These are phyloP conservation scores for Spea hammondii DNA, from an alignment of 2,797 vertebrate species.

Conservation along the genomic window DNA sequence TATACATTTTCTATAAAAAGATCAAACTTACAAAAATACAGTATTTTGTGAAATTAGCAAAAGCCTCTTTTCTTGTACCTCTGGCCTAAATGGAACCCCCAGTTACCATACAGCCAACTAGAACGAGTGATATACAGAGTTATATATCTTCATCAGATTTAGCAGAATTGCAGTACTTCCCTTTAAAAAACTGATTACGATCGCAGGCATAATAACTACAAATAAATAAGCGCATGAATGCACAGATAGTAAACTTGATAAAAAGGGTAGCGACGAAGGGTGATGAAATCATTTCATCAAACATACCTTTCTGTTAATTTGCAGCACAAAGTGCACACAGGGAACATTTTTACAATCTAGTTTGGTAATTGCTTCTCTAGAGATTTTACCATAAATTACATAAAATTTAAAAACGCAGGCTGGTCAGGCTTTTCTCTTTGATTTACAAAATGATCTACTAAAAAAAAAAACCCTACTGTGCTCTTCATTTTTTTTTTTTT, in stretches of 20 bases:
- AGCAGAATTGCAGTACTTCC: too few relatives aligned
- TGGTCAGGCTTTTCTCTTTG: neutral
- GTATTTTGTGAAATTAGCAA: too few relatives aligned
- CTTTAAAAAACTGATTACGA: too few relatives aligned
- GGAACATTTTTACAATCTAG: constrained; percentile 49
- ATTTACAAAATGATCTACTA: neutral
- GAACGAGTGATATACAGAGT: neutral
- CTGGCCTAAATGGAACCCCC: too few relatives aligned
- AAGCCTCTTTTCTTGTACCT: too few relatives aligned
- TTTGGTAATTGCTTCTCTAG: constrained; percentile 64
- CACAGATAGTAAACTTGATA: neutral
- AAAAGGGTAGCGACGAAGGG: constrained; percentile 33
- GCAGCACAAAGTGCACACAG: constrained; percentile 46
- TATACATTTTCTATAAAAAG: too few relatives aligned
- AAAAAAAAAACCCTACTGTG: neutral
- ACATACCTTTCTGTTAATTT: constrained; percentile 32
- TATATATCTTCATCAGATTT: neutral
- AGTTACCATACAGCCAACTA: neutral
- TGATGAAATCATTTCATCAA: constrained; percentile 66
- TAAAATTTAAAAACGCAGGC: neutral
- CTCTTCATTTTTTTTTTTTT: too few relatives aligned
- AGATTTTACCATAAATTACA: constrained; percentile 40
- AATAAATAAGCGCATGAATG: too few relatives aligned
- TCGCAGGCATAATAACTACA: too few relatives aligned
- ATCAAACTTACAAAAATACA: too few relatives aligned